These are phyloP conservation scores for Ischnura elegans DNA, from an alignment of 2,888 invertebrate species.

Conservation along the genomic window DNA sequence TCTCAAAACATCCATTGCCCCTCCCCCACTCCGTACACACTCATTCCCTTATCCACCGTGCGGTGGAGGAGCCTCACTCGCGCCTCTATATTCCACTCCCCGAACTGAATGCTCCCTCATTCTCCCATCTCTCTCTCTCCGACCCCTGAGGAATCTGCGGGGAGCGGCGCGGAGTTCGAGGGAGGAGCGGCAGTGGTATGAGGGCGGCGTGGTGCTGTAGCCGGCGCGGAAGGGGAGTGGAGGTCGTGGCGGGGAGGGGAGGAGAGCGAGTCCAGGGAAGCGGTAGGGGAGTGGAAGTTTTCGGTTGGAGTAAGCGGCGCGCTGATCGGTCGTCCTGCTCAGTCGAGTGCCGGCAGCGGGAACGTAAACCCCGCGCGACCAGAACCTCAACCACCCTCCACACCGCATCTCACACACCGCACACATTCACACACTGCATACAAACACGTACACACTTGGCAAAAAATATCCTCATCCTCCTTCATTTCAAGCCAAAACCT, in stretches of 20 bases:
- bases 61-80: constrained; percentile 15
- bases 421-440: no score
- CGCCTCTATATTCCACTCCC: constrained; percentile 56
- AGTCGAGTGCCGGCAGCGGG: constrained; percentile 67
- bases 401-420: constrained; percentile 19
- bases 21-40: neutral
- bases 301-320: constrained; percentile 29
- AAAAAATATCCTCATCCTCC: no score
- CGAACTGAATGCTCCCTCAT: constrained; percentile 32
- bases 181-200: neutral
- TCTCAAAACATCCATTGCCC: neutral
- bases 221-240: neutral
- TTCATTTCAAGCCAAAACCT: no score
- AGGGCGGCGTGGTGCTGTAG: no score
- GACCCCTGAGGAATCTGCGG: constrained; percentile 12
- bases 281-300: neutral
- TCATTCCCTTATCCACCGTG: constrained; percentile 38
- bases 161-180: neutral
- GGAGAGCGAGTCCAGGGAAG: neutral
- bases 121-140: neutral
- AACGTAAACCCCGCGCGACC: constrained; percentile 41
- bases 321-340: constrained; percentile 41
- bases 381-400: constrained; percentile 45
- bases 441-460: neutral
- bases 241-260: constrained; percentile 16